phyloP scores from a whole-genome alignment of 2,113 vertebrate genomes.

The Eulacestoma nigropectus region DNA sequence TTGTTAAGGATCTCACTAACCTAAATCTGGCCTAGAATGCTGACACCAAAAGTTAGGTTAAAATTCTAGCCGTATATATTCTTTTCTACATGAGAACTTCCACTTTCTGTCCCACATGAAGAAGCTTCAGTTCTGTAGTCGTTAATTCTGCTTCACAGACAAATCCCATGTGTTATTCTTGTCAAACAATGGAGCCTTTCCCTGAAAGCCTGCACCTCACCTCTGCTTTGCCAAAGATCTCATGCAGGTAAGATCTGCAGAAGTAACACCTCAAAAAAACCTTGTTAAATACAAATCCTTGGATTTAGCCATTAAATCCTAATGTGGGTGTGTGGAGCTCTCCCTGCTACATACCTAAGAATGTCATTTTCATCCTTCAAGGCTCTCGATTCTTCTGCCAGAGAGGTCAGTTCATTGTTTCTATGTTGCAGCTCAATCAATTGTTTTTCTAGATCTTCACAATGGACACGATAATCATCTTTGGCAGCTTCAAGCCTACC shows the following conservation, averaged over 20 bases:
- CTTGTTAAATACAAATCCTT: background rate
- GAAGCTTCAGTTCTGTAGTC: background rate
- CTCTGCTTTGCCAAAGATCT: background rate
- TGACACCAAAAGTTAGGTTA: background rate
- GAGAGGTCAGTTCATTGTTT: conserved; percentile 89
- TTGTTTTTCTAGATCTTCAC: conserved; percentile 94
- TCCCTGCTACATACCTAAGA: conserved; percentile 76
- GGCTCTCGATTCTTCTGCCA: conserved; percentile 93
- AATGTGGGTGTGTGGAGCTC: background rate
- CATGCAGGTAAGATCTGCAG: background rate
- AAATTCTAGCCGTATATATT: background rate
- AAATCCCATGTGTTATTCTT: background rate
- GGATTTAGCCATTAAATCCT: background rate
- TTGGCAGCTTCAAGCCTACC: conserved; percentile 92
- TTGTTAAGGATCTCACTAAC: background rate
- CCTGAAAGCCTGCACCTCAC: background rate
- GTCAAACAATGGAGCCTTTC: background rate
- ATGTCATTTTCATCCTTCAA: conserved; percentile 95
- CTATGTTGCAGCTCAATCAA: conserved; percentile 92
- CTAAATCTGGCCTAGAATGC: background rate
- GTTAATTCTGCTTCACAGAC: background rate
- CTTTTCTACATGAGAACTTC: background rate
- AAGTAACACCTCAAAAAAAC: background rate
- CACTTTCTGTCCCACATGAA: background rate
- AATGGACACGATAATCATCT: conserved; percentile 96